Evolutionary conservation across 2,888 invertebrate genomes (phyloP), one percentile per base, ranked within the genome.

Genomic region (Epinotia bilunana): DNA sequence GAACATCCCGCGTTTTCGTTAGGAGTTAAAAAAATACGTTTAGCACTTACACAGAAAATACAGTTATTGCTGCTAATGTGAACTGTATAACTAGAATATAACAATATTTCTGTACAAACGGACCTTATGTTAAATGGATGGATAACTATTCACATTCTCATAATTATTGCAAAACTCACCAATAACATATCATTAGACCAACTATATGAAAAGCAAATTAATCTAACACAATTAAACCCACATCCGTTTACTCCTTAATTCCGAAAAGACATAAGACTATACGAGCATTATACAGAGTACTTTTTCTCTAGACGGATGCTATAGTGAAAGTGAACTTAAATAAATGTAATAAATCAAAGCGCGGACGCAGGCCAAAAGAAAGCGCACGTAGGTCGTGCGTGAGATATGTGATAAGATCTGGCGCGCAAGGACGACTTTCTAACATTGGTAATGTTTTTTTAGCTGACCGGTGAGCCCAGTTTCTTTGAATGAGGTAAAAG

Each of bases 361-460:
- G 49, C 49, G 49, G 49, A 16, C 60, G 28, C 49, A 55, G n/a
- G n/a, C 61, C 18, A 67, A 65, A 74, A 62, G 69, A 73, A 73
- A 73, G 73, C 68, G 61, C n/a, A 46, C 28, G 53, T 9, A 53
- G 65, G 63, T 57, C 39, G 73, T 61, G 53, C 69, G 74, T 58
- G 69, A 63, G 63, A 69, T 74, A 63, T 49, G 49, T 33, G 74
- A 70, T 64, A 68, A 73, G 39, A 39, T 13, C 72, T 16, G 65
- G 6, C 23, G 58, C 73, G 16, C 55, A 73, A 73, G 73, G 68
- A 68, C 68, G 55, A 43, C 69, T 69, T 69, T 73, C 73, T 73
- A 73, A 62, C 61, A 61, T 67, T 68, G 9, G 9, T 39, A 39
- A 39, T 39, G 39, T 9, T 68, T 23, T 49, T 23, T 16, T 23